Base-by-base conservation (phyloP, 2,888 invertebrate species). In the Ganaspis brasiliensis region DNA sequence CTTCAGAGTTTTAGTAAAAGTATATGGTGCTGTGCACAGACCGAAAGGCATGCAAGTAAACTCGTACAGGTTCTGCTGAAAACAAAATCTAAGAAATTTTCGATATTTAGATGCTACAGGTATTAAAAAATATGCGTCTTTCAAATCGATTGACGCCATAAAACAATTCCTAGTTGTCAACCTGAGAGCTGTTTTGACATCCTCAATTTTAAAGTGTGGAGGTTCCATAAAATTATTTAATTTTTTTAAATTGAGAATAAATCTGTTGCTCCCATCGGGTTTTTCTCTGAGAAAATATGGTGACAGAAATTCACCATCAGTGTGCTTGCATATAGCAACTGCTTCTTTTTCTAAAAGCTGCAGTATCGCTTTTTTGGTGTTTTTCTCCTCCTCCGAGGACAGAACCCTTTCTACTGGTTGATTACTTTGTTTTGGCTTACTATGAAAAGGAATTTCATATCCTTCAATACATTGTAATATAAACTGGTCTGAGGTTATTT, bases 191-290 rank as follows among this genome's bases (percentile, higher is more conserved):
- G n/a, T n/a, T n/a, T n/a, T n/a, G n/a, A n/a, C n/a, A n/a, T n/a
- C n/a, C n/a, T n/a, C n/a, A n/a, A n/a, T n/a, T n/a, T n/a, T n/a
- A n/a, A n/a, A n/a, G n/a, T n/a, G n/a, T n/a, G n/a, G n/a, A n/a
- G 79, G 49, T 4, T 31, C 19, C 3, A 78, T 71, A 35, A 77
- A 79, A 57, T 78, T 26, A 55, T 83, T 83, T 12, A 78, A 70
- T 8, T 67, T 72, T 73, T 78, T 78, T 1, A 81, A 35, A 52
- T 83, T 83, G n/a, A n/a, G n/a, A n/a, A n/a, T n/a, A n/a, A n/a
- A n/a, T n/a, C n/a, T n/a, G n/a, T n/a, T n/a, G n/a, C 45, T 45
- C 3, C 45, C 45, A 49, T 49, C 49, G 2, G 49, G 45, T 45
- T 35, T 35, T 35, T 35, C 35, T 35, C 35, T 4, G 14, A 45